Conservation (phyloP, 2,797 vertebrate species). For the Melanotaenia nigrans region DNA sequence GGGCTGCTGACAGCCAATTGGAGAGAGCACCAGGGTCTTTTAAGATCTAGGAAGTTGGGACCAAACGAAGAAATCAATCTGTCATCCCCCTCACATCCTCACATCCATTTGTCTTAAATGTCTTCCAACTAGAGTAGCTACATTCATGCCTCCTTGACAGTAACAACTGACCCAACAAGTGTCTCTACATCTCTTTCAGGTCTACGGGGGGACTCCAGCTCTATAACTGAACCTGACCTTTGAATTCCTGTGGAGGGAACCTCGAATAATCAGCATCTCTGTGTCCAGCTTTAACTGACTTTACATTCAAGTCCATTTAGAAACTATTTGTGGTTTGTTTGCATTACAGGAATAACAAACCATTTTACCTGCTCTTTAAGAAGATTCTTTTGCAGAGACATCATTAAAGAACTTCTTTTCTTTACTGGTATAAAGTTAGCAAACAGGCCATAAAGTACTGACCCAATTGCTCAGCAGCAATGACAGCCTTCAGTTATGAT, state of each 20-base stretch:
- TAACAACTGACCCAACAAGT: conserved; percentile 35
- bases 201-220: neutral
- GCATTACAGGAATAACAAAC: neutral
- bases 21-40: conserved; percentile 8
- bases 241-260: conserved; percentile 5
- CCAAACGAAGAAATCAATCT: conserved; percentile 54
- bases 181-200: neutral
- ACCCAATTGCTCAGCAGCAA: too few relatives aligned
- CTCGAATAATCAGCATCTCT: neutral
- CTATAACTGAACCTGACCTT: conserved; percentile 28
- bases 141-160: conserved; percentile 29
- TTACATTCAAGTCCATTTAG: too few relatives aligned
- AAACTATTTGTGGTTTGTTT: neutral
- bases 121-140: conserved; percentile 43
- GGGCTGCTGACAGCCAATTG: neutral
- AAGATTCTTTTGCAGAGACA: too few relatives aligned
- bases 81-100: conserved; percentile 40
- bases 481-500: too few relatives aligned
- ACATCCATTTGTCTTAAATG: conserved; percentile 34
- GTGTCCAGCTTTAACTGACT: neutral
- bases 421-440: too few relatives aligned
- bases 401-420: too few relatives aligned
- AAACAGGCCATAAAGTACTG: too few relatives aligned
- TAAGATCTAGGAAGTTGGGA: conserved; percentile 34
- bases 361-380: neutral